Conservation (phyloP, 1,140 invertebrate species). For the Drosophila cardini region DNA sequence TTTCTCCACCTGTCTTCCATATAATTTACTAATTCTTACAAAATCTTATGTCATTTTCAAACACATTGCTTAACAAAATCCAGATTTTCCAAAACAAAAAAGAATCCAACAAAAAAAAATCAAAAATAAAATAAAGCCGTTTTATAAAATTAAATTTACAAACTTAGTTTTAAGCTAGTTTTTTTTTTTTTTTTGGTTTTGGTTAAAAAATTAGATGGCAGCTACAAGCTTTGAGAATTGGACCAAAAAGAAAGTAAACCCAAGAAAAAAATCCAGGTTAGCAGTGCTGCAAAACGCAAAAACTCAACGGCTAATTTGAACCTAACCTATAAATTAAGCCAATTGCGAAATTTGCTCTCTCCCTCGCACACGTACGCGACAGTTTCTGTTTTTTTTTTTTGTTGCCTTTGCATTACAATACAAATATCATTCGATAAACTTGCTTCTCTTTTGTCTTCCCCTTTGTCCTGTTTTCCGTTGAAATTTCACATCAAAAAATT, state of each 20-base stretch:
- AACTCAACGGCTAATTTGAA: conserved; percentile 8
- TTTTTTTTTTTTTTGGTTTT: conserved; percentile 30
- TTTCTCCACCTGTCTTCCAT: conserved; percentile 49
- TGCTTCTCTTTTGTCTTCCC: conserved; percentile 20
- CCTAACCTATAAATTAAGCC: conserved; percentile 5
- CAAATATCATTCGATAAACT: conserved; percentile 17
- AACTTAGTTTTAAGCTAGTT: conserved; percentile 68
- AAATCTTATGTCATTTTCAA: conserved; percentile 72
- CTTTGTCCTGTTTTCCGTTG: conserved; percentile 54
- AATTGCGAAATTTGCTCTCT: conserved; percentile 2
- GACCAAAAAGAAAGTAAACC: conserved; percentile 9
- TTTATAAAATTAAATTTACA: conserved; percentile 47
- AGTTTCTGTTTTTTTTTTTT: no score
- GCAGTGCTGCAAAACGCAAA: not conserved
- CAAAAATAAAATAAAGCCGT: conserved; percentile 26
- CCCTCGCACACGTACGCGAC: no score
- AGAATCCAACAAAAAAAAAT: conserved; percentile 8
- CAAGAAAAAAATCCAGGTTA: no score
- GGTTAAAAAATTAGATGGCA: conserved; percentile 51
- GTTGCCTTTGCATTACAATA: conserved; percentile 11
- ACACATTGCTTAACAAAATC: conserved; percentile 49
- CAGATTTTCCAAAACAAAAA: conserved; percentile 8
- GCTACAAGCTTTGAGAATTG: conserved; percentile 58
- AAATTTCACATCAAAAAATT: conserved; percentile 73
- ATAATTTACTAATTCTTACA: conserved; percentile 80